Evolutionary conservation across 2,113 vertebrate genomes (phyloP), one percentile per base, ranked within the genome.

Genomic region (Microtus ochrogaster): DNA sequence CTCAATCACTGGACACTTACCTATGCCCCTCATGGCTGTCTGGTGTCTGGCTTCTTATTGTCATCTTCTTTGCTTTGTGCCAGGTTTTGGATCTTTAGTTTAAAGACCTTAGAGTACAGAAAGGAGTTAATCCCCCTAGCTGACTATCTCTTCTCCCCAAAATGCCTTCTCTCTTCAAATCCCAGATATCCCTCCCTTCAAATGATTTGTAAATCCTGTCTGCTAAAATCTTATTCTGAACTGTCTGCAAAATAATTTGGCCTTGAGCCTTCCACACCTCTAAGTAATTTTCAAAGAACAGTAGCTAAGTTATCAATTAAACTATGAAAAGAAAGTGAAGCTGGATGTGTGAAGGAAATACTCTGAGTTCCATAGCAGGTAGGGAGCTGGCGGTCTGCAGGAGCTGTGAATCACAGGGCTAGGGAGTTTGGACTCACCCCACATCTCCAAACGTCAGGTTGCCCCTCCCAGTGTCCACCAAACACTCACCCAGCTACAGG

Each of bases 361-460:
- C 24, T 79, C 28, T 24, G 63, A 44, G 17, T 19, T 41, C 52
- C 22, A 22, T 12, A 61, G 49, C 7, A 5, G 5, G 83, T 7
- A 24, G 22, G 47, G 14, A 13, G 4, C 13, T 49, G 21, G 2
- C 24, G n/a, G 72, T 76, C 26, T 3, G 4, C 8, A 2, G 17
- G 5, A 68, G 30, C 72, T 49, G 44, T 61, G 61, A 39, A n/a
- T 63, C 17, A 14, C 24, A 3, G 66, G 70, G 66, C 86, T 26
- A 5, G 12, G 0, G 3, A 89, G 65, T 19, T 76, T 49, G 26
- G 6, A 36, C 47, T 74, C 0, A 0, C 7, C 85, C 17, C 2
- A 63, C 24, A 5, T 22, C 91, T 66, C 7, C 0, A 19, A 82
- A 49, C 5, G 9, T 49, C 44, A 83, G 8, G 52, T 22, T 55